Conservation (phyloP, 23 tunicate genomes). For the Trididemnum miniatum region DNA sequence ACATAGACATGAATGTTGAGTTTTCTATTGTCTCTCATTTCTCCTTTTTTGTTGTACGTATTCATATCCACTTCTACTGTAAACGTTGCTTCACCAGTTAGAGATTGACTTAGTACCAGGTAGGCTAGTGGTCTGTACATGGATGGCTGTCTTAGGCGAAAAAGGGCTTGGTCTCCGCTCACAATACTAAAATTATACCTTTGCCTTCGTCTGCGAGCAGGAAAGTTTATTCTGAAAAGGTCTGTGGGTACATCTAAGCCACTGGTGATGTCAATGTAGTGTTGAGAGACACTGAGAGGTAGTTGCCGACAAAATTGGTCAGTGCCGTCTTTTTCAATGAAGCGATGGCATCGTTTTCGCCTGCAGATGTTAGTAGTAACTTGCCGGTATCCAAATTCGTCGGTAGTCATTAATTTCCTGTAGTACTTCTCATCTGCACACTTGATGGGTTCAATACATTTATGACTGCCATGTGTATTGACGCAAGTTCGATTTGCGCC, state of each 20-base stretch:
- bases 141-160: conserved; percentile 64
- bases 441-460: conserved; percentile 46
- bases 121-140: conserved; percentile 63
- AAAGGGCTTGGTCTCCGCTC: conserved; percentile 51
- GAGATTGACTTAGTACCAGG: conserved; percentile 30
- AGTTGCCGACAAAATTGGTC: conserved; percentile 45
- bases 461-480: conserved; percentile 72
- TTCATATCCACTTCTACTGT: conserved; percentile 78
- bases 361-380: conserved; percentile 85
- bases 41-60: conserved; percentile 68
- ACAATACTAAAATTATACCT: conserved; percentile 66
- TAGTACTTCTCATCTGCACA: conserved; percentile 66
- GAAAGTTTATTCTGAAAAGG: conserved; percentile 52
- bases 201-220: conserved; percentile 75
- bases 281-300: conserved; percentile 69
- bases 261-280: conserved; percentile 74
- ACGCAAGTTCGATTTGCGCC: conserved; percentile 56
- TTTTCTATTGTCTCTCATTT: conserved; percentile 86
- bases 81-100: conserved; percentile 66
- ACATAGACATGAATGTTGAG: conserved; percentile 63
- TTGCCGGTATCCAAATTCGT: conserved; percentile 86
- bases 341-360: conserved; percentile 54
- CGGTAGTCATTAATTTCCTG: conserved; percentile 79
- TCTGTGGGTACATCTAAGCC: conserved; percentile 37
- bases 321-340: not conserved